A percentile compares a stretch with the other conserved stretches of the same genome.
These are phyloP conservation scores for Archaeoteleia sp. DNA, from an alignment of 2,888 invertebrate genomes.

Conservation along the genomic window DNA sequence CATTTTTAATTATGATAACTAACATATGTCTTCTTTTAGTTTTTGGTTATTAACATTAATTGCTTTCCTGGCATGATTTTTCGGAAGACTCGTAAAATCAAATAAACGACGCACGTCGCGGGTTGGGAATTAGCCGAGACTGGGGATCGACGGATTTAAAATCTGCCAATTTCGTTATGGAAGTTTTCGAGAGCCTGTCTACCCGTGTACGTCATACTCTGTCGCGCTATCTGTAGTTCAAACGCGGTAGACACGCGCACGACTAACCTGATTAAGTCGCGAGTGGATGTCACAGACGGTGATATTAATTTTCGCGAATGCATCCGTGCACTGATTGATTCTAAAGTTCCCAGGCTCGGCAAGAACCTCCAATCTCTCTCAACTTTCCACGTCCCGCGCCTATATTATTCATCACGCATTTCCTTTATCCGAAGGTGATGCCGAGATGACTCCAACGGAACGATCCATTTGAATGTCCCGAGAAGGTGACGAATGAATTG, in stretches of 20 bases:
- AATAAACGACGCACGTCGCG: slow-evolving; percentile 46
- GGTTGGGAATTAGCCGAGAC: slow-evolving; percentile 46
- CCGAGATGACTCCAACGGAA: slow-evolving; percentile 46
- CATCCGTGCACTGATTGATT: slow-evolving; percentile 72
- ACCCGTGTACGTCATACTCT: slow-evolving; percentile 38
- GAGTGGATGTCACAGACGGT: slow-evolving; percentile 67
- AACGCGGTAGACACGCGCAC: slow-evolving; percentile 54
- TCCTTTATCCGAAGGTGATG: slow-evolving; percentile 45
- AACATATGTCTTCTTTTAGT: too few species aligned
- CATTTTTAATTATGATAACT: too few species aligned
- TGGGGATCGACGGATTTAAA: slow-evolving; percentile 55
- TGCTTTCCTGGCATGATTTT: slow-evolving; percentile 49
- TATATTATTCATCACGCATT: slow-evolving; percentile 51
- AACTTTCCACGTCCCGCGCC: slow-evolving; percentile 49
- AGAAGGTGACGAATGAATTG: slow-evolving; percentile 41
- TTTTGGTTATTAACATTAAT: slow-evolving; percentile 48
- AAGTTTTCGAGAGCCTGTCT: slow-evolving; percentile 57
- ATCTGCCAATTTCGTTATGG: slow-evolving; percentile 55
- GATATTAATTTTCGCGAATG: slow-evolving; percentile 73
- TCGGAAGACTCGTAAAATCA: slow-evolving; percentile 48
- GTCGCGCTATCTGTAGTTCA: slow-evolving; percentile 51
- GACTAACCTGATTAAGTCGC: slow-evolving; percentile 68
- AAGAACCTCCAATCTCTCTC: slow-evolving; percentile 62
- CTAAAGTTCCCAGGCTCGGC: slow-evolving; percentile 66
- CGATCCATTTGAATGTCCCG: slow-evolving; percentile 48